Evolutionary conservation across 2,888 invertebrate species (phyloP).

Genomic region (Nymphalis c-album): DNA sequence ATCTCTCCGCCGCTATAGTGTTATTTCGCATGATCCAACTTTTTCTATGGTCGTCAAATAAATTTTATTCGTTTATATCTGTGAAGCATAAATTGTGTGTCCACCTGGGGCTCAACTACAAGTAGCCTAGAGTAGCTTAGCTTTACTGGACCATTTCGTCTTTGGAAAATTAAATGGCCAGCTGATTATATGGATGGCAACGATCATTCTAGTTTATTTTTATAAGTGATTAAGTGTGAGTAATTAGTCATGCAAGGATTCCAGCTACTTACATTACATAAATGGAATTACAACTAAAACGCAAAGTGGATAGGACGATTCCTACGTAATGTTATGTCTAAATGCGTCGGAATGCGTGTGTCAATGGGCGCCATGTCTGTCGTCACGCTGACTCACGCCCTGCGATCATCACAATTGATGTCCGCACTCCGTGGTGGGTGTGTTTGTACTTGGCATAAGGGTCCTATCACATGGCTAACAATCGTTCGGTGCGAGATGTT

Average conservation of each 20-base stretch:
- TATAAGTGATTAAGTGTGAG: no score
- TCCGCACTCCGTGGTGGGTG: neutral
- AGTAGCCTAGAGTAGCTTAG: no score
- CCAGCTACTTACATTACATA: neutral
- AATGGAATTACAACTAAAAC: neutral
- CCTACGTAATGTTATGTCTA: slow-evolving; percentile 18
- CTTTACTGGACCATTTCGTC: no score
- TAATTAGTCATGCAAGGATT: neutral
- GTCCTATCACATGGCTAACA: neutral
- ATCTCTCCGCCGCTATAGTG: no score
- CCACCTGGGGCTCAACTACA: no score
- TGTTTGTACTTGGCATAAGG: neutral
- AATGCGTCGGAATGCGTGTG: slow-evolving; percentile 30
- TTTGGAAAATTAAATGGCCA: no score
- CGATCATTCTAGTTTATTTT: no score
- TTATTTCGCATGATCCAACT: no score
- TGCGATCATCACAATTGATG: slow-evolving; percentile 19
- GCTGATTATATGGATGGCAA: no score
- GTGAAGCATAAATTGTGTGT: no score
- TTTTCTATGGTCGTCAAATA: no score
- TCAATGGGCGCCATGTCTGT: slow-evolving; percentile 26
- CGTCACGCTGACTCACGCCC: slow-evolving; percentile 27
- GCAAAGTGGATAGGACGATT: neutral
- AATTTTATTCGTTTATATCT: no score
- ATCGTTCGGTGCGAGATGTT: neutral